Percentiles rank a stretch among this genome's conserved stretches.
Conservation (phyloP, 2,113 vertebrate genomes). For the Zeus faber region DNA sequence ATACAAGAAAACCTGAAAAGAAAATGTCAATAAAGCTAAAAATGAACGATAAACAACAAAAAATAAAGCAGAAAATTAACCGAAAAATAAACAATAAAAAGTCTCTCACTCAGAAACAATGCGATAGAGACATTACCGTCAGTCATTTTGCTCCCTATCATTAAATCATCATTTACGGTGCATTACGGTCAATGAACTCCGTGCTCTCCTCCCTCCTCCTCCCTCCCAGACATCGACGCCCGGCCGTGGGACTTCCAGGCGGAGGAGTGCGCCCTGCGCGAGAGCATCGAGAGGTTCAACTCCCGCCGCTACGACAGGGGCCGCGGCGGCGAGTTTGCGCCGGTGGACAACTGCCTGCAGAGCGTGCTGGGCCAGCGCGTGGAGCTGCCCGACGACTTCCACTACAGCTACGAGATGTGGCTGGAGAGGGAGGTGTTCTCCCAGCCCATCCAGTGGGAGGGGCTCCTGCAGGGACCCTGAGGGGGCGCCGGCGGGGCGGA, state of each 20-base stretch:
- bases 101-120: too few species aligned
- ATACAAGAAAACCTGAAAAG: too few species aligned
- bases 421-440: constrained; percentile 96
- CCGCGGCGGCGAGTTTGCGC: constrained; percentile 82
- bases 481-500: not conserved
- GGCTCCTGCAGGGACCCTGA: constrained; percentile 80
- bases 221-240: constrained; percentile 86
- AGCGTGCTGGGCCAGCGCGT: constrained; percentile 90
- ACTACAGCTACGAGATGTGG: constrained; percentile 95
- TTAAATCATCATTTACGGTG: too few species aligned
- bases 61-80: too few species aligned
- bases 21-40: too few species aligned
- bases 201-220: not conserved
- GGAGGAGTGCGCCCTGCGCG: constrained; percentile 92
- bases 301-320: constrained; percentile 85
- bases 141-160: too few species aligned
- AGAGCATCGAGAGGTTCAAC: constrained; percentile 94
- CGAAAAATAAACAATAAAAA: too few species aligned
- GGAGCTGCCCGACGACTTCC: constrained; percentile 91
- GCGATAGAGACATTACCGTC: too few species aligned
- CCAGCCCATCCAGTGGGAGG: constrained; percentile 96
- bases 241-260: constrained; percentile 98
- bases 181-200: too few species aligned
- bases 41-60: too few species aligned
- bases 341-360: constrained; percentile 97